These are phyloP conservation scores for Pampusana beccarii DNA, from an alignment of 2,113 vertebrate genomes.

Conservation along the genomic window DNA sequence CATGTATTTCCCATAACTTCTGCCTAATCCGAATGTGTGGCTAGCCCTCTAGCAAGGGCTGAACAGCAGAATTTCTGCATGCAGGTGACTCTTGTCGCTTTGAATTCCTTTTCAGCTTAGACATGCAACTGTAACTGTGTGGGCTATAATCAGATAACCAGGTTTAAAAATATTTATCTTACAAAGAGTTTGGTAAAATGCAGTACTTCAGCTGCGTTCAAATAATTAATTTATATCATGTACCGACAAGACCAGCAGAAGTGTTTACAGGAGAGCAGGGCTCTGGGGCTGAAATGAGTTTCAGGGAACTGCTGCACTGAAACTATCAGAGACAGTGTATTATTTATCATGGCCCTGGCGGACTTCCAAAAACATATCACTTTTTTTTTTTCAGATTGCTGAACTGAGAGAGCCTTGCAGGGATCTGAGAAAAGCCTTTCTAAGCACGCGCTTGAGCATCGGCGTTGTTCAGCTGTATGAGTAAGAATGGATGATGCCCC, in stretches of 20 bases:
- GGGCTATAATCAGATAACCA: not conserved
- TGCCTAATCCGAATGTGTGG: not conserved
- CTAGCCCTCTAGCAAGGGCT: not conserved
- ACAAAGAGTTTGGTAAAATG: not conserved
- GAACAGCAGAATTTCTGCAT: not conserved
- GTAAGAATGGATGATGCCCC: not conserved
- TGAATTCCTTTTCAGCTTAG: not conserved
- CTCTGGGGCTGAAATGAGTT: constrained; percentile 2
- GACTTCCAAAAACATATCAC: not conserved
- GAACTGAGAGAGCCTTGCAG: not conserved
- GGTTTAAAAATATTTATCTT: not conserved
- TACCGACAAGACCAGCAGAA: not conserved
- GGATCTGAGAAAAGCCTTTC: not conserved
- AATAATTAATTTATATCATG: not conserved
- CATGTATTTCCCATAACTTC: not conserved
- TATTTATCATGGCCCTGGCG: constrained; percentile 29
- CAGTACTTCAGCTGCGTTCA: not conserved
- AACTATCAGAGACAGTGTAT: constrained; percentile 17
- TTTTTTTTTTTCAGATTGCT: not conserved
- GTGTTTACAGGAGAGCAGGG: constrained; percentile 4
- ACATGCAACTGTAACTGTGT: not conserved
- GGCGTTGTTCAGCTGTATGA: not conserved
- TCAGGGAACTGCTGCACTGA: not conserved
- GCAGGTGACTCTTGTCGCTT: not conserved
- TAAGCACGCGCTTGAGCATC: not conserved